Percentiles rank a stretch among this genome's conserved stretches.
Evolutionary conservation across 2,888 invertebrate genomes (phyloP).

Genomic region (Encarsia formosa): DNA sequence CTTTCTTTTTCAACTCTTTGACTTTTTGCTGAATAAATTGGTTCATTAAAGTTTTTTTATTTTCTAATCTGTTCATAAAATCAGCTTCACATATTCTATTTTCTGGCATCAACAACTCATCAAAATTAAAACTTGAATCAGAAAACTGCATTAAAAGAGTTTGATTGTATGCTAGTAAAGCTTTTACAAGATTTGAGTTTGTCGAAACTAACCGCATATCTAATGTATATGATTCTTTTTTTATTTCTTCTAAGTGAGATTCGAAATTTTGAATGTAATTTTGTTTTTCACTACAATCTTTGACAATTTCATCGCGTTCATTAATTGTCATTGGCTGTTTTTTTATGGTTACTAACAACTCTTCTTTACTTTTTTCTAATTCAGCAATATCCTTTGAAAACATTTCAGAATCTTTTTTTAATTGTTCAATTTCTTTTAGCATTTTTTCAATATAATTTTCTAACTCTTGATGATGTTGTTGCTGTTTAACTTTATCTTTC

Average conservation of each 20-base stretch:
- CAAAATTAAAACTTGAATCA: constrained; percentile 29
- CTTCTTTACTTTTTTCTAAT: constrained; percentile 23
- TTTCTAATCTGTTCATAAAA: constrained; percentile 29
- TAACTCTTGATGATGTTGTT: constrained; percentile 24
- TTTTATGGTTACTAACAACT: constrained; percentile 34
- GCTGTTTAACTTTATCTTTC: constrained; percentile 29
- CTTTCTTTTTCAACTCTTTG: constrained; percentile 19
- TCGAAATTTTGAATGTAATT: constrained; percentile 37
- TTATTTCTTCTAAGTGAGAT: constrained; percentile 39
- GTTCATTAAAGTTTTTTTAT: constrained; percentile 32
- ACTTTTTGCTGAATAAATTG: constrained; percentile 28
- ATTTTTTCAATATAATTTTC: constrained; percentile 30
- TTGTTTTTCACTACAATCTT: constrained; percentile 35
- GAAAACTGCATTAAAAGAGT: constrained; percentile 37
- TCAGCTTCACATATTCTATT: constrained; percentile 31
- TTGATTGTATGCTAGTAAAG: constrained; percentile 40
- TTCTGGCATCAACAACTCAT: constrained; percentile 40
- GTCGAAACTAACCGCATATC: constrained; percentile 40
- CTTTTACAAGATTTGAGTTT: constrained; percentile 37
- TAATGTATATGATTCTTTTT: constrained; percentile 39
- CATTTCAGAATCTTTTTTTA: constrained; percentile 26
- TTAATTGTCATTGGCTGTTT: constrained; percentile 39
- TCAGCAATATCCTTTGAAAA: constrained; percentile 31
- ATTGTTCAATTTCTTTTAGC: constrained; percentile 30
- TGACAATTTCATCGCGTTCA: constrained; percentile 37